phyloP scores from a whole-genome alignment of 2,888 invertebrate genomes.

The Elmis aenea region DNA sequence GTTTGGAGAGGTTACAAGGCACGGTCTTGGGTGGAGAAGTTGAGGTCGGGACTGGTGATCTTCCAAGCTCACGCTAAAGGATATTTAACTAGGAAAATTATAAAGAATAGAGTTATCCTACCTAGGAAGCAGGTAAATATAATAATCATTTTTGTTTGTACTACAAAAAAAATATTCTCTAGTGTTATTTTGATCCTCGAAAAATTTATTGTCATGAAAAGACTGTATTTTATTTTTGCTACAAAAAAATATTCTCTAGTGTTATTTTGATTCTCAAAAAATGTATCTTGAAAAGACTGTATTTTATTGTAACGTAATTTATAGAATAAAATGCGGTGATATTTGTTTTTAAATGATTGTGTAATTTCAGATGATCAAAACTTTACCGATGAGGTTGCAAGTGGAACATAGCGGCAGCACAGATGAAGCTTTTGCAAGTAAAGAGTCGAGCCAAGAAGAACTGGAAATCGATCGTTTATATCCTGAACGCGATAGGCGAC shows the following conservation, averaged over 20 bases:
- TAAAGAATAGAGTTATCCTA: conserved; percentile 9
- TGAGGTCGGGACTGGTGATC: conserved; percentile 54
- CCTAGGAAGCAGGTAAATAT: conserved; percentile 12
- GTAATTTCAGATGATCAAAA: conserved; percentile 31
- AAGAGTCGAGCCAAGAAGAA: conserved; percentile 55
- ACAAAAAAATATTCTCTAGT: no score
- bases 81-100: conserved; percentile 56
- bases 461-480: conserved; percentile 36
- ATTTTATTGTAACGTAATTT: neutral
- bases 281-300: no score
- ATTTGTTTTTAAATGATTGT: no score
- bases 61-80: conserved; percentile 75
- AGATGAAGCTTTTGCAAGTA: conserved; percentile 50
- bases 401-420: conserved; percentile 37
- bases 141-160: conserved; percentile 1
- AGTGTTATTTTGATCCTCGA: no score
- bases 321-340: no score
- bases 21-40: conserved; percentile 61
- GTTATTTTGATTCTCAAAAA: no score
- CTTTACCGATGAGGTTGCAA: conserved; percentile 44
- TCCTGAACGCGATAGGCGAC: conserved; percentile 25
- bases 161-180: no score
- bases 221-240: no score
- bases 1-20: conserved; percentile 69
- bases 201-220: no score